Evolutionary conservation across 2,113 vertebrate genomes (phyloP).

Genomic region (Sceloporus undulatus): DNA sequence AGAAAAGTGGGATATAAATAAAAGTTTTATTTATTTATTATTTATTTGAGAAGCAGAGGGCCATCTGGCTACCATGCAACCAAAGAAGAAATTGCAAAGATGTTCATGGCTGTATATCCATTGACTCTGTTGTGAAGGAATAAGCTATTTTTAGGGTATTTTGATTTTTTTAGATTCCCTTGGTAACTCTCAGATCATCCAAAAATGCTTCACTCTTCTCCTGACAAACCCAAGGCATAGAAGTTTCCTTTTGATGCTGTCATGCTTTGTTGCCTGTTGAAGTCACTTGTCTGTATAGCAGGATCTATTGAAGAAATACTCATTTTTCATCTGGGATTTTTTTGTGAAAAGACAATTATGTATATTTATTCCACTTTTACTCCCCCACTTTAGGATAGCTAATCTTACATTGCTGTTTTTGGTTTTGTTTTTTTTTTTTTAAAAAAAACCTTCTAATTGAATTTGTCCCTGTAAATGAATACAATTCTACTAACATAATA

Average conservation of each 20-base stretch:
- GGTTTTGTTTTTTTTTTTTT: neutral
- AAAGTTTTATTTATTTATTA: too few relatives aligned
- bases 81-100: slow-evolving; percentile 34
- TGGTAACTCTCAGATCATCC: slow-evolving; percentile 27
- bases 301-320: neutral
- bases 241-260: neutral
- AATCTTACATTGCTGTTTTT: neutral
- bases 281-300: neutral
- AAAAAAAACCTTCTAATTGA: neutral
- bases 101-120: slow-evolving; percentile 14
- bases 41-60: neutral
- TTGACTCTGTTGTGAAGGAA: slow-evolving; percentile 44
- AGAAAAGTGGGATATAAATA: too few relatives aligned
- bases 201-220: neutral
- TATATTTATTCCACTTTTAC: neutral
- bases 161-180: slow-evolving; percentile 6
- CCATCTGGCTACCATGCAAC: slow-evolving; percentile 7
- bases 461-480: slow-evolving; percentile 7
- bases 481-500: neutral
- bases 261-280: neutral
- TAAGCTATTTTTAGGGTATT: slow-evolving; percentile 16
- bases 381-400: neutral
- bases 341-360: slow-evolving; percentile 10
- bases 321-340: neutral
- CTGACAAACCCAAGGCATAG: neutral